These are phyloP conservation scores for Syngnathoides biaculeatus DNA, from an alignment of 2,113 vertebrate species.

Conservation along the genomic window DNA sequence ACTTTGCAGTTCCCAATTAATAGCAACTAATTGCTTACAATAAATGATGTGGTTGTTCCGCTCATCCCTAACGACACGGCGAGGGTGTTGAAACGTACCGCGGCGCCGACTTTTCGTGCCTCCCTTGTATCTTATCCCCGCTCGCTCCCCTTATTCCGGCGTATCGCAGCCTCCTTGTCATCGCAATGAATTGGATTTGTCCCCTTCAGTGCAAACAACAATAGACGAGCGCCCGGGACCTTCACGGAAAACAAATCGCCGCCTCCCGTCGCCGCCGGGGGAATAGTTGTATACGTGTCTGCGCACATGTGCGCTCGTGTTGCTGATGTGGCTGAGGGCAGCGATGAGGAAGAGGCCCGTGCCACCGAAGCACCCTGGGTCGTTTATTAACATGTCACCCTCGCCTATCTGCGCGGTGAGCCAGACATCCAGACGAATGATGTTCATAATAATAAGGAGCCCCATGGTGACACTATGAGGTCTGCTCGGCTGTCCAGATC, in stretches of 20 bases:
- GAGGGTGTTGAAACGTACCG: not conserved
- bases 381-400: slow-evolving; percentile 97
- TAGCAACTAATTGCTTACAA: not conserved
- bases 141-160: slow-evolving; percentile 64
- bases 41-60: not conserved
- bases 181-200: slow-evolving; percentile 98
- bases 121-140: slow-evolving; percentile 21
- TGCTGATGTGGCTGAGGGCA: slow-evolving; percentile 72
- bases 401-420: slow-evolving; percentile 87
- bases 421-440: slow-evolving; percentile 95
- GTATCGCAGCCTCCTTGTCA: slow-evolving; percentile 92
- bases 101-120: not conserved
- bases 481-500: slow-evolving; percentile 52
- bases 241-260: slow-evolving; percentile 97
- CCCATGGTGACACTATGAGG: slow-evolving; percentile 84
- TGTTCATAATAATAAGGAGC: slow-evolving; percentile 96
- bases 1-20: not conserved
- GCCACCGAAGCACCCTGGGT: slow-evolving; percentile 84
- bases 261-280: slow-evolving; percentile 89
- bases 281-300: slow-evolving; percentile 72
- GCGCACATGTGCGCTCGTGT: slow-evolving; percentile 49
- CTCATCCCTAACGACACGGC: not conserved
- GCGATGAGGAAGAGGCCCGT: slow-evolving; percentile 86
- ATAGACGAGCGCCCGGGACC: slow-evolving; percentile 90
- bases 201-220: slow-evolving; percentile 98